Evolutionary conservation across 2,113 vertebrate species (phyloP).

Genomic region (Cyanoliseus patagonus): DNA sequence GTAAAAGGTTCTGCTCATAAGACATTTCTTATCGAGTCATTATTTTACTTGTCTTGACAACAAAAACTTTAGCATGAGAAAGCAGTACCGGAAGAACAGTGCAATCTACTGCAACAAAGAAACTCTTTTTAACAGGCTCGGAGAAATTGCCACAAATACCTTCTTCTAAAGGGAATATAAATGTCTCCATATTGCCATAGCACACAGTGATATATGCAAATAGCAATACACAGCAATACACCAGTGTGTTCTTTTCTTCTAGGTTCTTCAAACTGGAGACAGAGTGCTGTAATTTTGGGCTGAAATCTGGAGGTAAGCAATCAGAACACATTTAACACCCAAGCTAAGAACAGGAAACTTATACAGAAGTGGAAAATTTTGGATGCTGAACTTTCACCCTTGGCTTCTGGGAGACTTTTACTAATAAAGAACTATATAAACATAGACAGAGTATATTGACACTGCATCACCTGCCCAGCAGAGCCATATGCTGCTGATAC

Average conservation of each 20-base stretch:
- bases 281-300: background rate
- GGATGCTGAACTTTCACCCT: background rate
- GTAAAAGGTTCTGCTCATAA: background rate
- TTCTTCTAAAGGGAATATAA: background rate
- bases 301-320: background rate
- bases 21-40: background rate
- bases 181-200: background rate
- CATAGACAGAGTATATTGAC: background rate
- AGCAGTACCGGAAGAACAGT: background rate
- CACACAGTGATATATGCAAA: background rate
- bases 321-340: background rate
- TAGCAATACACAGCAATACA: background rate
- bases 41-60: background rate
- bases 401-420: background rate
- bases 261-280: background rate
- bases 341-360: background rate
- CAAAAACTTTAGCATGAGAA: background rate
- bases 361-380: background rate
- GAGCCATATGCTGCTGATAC: background rate
- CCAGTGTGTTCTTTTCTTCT: background rate
- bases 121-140: background rate
- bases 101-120: background rate
- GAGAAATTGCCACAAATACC: background rate
- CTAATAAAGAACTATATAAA: background rate
- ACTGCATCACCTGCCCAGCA: background rate